phyloP scores from a whole-genome alignment of 2,888 invertebrate species.

The Dicycla oo region DNA sequence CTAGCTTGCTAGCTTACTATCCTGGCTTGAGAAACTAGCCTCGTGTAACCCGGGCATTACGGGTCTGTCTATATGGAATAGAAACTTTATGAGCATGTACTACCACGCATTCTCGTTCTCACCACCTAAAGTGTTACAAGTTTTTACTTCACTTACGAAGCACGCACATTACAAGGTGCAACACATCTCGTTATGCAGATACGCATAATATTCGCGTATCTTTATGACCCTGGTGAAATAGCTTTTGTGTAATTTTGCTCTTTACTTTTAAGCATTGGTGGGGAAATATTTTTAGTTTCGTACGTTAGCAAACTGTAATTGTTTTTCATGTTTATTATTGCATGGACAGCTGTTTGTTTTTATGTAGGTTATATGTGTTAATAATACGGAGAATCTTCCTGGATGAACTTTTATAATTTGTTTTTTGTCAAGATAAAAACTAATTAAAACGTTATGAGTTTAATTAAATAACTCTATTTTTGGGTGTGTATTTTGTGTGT shows the following conservation, averaged over 20 bases:
- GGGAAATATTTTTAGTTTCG: conserved; percentile 31
- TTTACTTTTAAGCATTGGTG: neutral
- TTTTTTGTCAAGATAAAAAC: neutral
- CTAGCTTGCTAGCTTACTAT: neutral
- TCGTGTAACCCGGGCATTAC: neutral
- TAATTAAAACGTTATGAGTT: neutral
- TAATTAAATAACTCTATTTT: neutral
- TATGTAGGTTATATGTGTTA: neutral
- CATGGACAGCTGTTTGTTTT: conserved; percentile 22
- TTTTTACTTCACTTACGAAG: conserved; percentile 55
- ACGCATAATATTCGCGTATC: conserved; percentile 33
- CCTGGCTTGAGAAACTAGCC: neutral
- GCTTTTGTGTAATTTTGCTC: conserved; percentile 24
- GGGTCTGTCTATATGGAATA: conserved; percentile 43
- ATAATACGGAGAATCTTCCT: neutral
- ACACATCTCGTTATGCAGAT: conserved; percentile 48
- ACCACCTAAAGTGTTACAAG: conserved; percentile 50
- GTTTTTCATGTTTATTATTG: conserved; percentile 21
- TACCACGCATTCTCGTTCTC: conserved; percentile 45
- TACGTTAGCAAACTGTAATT: conserved; percentile 13
- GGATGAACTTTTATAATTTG: neutral
- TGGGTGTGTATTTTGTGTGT: neutral
- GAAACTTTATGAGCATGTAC: conserved; percentile 37
- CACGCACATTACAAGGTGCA: conserved; percentile 52
- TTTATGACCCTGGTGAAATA: conserved; percentile 37